phyloP scores from a whole-genome alignment of 2,888 invertebrate genomes.

The Atethmia centrago region DNA sequence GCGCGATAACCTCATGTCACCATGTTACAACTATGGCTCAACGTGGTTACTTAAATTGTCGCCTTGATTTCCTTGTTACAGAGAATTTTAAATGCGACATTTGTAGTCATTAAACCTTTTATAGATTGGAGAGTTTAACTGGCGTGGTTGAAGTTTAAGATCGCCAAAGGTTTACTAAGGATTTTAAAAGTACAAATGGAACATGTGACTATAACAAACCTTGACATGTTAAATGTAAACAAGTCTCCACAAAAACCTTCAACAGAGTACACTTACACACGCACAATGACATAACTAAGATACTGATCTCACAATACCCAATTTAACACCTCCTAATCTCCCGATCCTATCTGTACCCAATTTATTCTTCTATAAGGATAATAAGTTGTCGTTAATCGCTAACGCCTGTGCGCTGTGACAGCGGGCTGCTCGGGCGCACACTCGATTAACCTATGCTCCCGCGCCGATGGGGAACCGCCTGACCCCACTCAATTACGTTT shows the following conservation, averaged over 20 bases:
- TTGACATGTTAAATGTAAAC: conserved; percentile 1
- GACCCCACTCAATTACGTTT: conserved; percentile 84
- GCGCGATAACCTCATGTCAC: conserved; percentile 64
- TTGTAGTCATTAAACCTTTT: conserved; percentile 49
- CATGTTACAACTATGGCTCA: conserved; percentile 43
- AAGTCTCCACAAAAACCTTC: conserved; percentile 1
- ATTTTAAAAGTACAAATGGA: background rate
- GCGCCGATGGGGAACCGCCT: conserved; percentile 77
- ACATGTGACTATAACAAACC: background rate
- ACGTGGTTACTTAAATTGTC: conserved; percentile 55
- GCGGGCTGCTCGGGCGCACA: conserved; percentile 70
- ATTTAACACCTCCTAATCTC: conserved; percentile 53
- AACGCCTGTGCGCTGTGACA: conserved; percentile 66
- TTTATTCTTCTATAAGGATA: conserved; percentile 45
- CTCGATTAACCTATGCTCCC: conserved; percentile 86
- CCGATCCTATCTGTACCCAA: conserved; percentile 45
- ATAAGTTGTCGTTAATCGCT: conserved; percentile 61
- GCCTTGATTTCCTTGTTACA: conserved; percentile 43
- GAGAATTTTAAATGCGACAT: conserved; percentile 40
- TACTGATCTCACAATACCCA: conserved; percentile 43
- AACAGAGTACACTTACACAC: conserved; percentile 1
- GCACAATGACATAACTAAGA: conserved; percentile 17
- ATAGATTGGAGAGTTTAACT: conserved; percentile 16
- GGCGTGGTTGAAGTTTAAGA: background rate
- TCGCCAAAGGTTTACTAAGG: background rate